Percentiles rank a stretch among this genome's conserved stretches.
Conservation (phyloP, 2,113 vertebrate genomes). For the Cyanoramphus novaezelandiae region DNA sequence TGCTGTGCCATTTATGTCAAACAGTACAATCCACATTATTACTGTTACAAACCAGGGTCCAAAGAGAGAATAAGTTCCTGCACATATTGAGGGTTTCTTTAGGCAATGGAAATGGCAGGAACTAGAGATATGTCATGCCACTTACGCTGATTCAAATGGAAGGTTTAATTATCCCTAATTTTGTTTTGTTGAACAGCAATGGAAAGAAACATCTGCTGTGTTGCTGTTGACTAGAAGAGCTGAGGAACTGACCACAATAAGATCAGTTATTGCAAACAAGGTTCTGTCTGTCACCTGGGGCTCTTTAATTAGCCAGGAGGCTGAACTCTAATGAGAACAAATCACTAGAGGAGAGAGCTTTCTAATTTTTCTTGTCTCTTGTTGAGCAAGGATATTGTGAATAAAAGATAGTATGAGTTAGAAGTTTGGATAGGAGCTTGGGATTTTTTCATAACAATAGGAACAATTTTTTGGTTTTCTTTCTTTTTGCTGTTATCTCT, state of each 20-base stretch:
- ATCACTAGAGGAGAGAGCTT: not conserved
- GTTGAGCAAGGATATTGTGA: not conserved
- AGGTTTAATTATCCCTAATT: slow-evolving; percentile 28
- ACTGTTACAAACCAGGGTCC: not conserved
- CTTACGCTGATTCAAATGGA: not conserved
- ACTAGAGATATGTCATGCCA: not conserved
- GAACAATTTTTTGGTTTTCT: not conserved
- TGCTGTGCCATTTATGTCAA: not conserved
- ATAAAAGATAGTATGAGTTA: not conserved
- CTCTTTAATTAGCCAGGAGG: slow-evolving; percentile 25
- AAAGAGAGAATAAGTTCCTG: not conserved
- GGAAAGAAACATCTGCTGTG: not conserved
- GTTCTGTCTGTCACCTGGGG: not conserved
- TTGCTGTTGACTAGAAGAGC: not conserved
- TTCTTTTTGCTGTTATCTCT: not conserved
- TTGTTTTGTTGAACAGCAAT: not conserved
- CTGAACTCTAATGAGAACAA: not conserved
- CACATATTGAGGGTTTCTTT: not conserved
- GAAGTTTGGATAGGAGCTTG: not conserved
- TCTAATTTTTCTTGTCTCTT: not conserved
- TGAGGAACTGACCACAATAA: slow-evolving; percentile 8
- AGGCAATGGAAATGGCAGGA: not conserved
- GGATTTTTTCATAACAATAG: not conserved
- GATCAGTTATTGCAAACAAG: not conserved
- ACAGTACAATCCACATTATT: not conserved